Percentiles rank a stretch among this genome's conserved stretches.
phyloP scores from a whole-genome alignment of 2,888 invertebrate species.

The Eledona agricola region DNA sequence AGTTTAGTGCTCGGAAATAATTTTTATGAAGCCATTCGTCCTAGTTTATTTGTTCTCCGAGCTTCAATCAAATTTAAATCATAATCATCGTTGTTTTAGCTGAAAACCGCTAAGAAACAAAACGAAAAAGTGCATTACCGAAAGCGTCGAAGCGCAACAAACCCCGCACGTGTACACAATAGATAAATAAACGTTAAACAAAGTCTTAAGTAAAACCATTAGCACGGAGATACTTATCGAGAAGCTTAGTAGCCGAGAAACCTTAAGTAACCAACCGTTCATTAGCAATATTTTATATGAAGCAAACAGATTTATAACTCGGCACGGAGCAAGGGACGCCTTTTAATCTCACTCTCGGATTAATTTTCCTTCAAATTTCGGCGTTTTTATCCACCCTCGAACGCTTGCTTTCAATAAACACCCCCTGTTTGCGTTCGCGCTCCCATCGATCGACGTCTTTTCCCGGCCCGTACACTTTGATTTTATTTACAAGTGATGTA shows the following conservation, averaged over 20 bases:
- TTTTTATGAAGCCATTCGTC: too few species aligned
- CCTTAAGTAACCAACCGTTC: constrained; percentile 7
- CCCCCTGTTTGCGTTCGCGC: constrained; percentile 20
- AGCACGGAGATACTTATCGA: constrained; percentile 53
- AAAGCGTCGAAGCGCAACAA: constrained; percentile 28
- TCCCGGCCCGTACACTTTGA: constrained; percentile 57
- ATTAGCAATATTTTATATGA: constrained; percentile 6
- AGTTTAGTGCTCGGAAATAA: too few species aligned
- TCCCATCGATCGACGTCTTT: constrained; percentile 52
- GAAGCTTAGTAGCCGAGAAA: constrained; percentile 27
- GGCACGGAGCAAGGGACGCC: too few species aligned
- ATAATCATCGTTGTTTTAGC: too few species aligned
- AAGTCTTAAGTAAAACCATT: constrained; percentile 52
- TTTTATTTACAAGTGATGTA: constrained; percentile 65
- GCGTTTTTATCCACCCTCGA: background rate
- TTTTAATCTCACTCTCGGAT: too few species aligned
- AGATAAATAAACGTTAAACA: constrained; percentile 39
- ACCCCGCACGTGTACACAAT: constrained; percentile 39
- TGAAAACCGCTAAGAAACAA: background rate
- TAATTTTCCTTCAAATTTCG: background rate
- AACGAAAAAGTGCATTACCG: constrained; percentile 10
- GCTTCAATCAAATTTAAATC: too few species aligned
- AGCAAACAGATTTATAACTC: constrained; percentile 3
- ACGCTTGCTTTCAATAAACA: constrained; percentile 18
- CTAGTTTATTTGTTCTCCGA: too few species aligned